A percentile compares a stretch with the other conserved stretches of the same genome.
Evolutionary conservation across 2,888 invertebrate species (phyloP).

Genomic region (Monopis laevigella): DNA sequence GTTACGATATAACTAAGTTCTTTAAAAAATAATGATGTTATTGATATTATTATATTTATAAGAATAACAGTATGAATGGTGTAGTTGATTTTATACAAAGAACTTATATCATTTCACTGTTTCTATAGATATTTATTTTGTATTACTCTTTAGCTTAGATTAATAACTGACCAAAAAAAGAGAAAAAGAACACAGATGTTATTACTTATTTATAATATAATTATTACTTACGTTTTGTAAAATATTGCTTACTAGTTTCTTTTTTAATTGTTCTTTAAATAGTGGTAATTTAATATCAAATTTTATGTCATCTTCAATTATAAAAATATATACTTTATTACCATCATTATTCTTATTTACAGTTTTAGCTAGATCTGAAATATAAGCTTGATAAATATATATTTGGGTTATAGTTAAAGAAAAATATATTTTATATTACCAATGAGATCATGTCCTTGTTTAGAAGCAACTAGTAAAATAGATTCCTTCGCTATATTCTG

Average conservation of each 20-base stretch:
- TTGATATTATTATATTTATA: no score
- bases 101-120: no score
- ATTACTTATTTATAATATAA: no score
- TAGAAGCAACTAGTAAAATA: not conserved
- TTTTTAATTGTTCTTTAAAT: slow-evolving; percentile 1
- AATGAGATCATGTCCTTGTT: not conserved
- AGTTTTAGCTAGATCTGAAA: not conserved
- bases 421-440: not conserved
- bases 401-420: not conserved
- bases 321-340: not conserved
- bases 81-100: no score
- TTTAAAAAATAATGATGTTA: no score
- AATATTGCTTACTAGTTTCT: not conserved
- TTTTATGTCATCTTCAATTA: not conserved
- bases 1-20: no score
- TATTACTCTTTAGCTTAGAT: no score
- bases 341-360: not conserved
- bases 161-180: no score
- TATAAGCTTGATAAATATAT: no score
- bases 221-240: slow-evolving; percentile 2
- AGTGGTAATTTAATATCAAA: not conserved
- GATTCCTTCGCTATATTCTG: not conserved
- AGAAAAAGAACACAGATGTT: no score
- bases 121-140: no score
- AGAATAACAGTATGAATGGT: no score